Evolutionary conservation across 2,888 invertebrate species (phyloP).

Genomic region (Byasa hedistus): DNA sequence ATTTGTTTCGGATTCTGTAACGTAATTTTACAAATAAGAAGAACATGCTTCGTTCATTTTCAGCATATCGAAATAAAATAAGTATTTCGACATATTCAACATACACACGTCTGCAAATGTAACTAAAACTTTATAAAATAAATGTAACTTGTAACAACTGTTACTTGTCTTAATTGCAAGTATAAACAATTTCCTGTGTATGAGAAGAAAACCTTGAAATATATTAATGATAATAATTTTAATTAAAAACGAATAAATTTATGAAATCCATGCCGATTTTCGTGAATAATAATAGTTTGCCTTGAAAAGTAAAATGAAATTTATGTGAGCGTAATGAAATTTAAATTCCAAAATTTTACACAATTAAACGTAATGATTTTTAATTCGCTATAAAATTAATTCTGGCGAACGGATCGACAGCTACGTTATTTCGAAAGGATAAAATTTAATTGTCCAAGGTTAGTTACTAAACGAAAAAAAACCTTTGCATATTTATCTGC

Average conservation of each 20-base stretch:
- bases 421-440: slow-evolving; percentile 3
- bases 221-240: too few relatives aligned
- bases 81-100: too few relatives aligned
- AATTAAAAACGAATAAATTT: too few relatives aligned
- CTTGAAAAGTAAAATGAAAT: neutral
- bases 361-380: neutral
- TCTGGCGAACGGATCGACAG: neutral
- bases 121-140: too few relatives aligned
- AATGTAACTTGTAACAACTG: too few relatives aligned
- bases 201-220: too few relatives aligned
- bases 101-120: neutral
- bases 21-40: neutral
- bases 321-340: neutral
- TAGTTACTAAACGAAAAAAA: neutral
- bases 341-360: neutral
- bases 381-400: neutral
- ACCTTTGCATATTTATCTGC: neutral
- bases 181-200: too few relatives aligned
- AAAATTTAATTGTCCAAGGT: neutral
- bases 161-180: too few relatives aligned
- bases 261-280: neutral
- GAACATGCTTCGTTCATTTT: neutral
- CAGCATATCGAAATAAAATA: neutral
- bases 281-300: neutral
- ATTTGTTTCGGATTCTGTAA: neutral